A percentile compares a stretch with the other conserved stretches of the same genome.
Evolutionary conservation across 2,113 vertebrate species (phyloP).

Genomic region (Girardinichthys multiradiatus): DNA sequence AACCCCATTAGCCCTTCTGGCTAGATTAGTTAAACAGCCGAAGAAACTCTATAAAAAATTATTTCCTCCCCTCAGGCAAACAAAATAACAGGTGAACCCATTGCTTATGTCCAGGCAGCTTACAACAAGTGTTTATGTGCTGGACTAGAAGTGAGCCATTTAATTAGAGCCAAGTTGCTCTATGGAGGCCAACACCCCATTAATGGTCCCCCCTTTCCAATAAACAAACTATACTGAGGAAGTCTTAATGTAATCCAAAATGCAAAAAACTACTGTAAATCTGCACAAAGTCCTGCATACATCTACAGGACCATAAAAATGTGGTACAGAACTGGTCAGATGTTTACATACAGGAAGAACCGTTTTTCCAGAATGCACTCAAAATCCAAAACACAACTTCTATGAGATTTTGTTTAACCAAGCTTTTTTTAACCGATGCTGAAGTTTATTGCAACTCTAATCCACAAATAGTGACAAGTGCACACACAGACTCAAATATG

Average conservation of each 20-base stretch:
- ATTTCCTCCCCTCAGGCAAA: constrained; percentile 3
- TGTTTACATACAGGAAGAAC: neutral
- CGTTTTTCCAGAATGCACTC: too few relatives aligned
- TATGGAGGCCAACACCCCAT: constrained; percentile 18
- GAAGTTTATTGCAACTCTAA: too few relatives aligned
- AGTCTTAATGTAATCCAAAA: neutral
- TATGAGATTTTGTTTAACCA: too few relatives aligned
- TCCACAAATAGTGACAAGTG: too few relatives aligned
- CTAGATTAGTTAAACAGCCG: constrained; percentile 43
- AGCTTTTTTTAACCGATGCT: too few relatives aligned
- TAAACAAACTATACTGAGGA: constrained; percentile 8
- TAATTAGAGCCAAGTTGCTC: constrained; percentile 36
- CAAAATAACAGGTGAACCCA: neutral
- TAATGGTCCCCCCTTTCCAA: constrained; percentile 13
- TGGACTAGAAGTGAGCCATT: constrained; percentile 15
- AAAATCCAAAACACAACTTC: too few relatives aligned
- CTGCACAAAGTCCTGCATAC: neutral
- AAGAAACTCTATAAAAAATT: constrained; percentile 17
- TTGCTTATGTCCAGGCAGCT: constrained; percentile 32
- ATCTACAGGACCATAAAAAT: neutral
- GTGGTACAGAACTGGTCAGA: neutral
- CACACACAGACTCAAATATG: too few relatives aligned
- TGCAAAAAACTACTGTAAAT: too few relatives aligned
- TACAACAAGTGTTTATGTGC: constrained; percentile 32
- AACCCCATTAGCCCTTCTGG: constrained; percentile 19